Base-by-base conservation (phyloP, 1,140 invertebrate genomes). In the Philotrypesis tridentata region DNA sequence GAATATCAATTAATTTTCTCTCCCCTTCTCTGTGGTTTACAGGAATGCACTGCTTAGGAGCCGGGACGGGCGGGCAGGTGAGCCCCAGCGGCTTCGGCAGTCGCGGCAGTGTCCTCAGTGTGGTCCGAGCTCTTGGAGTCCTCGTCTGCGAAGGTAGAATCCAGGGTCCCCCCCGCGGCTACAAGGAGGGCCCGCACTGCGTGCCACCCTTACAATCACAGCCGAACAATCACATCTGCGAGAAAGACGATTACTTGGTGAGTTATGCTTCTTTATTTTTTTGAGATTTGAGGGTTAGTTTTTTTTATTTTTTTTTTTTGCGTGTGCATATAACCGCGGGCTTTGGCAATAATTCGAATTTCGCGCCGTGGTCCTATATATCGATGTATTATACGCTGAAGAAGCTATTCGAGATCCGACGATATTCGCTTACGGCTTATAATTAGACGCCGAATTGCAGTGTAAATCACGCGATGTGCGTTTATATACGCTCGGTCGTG, bases 101-200 rank as follows among this genome's bases (percentile, higher is more conserved):
- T 89, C 85, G 91, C 88, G 86, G 73, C 1, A 88, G 87, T 84
- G 85, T 89, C 82, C 91, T 95, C 80, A 93, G 94, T 83, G 92
- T 95, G 85, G 93, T 95, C 87, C 94, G 94, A 86, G 93, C 95
- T 85, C 91, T 96, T 87, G 94, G 94, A 85, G 93, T 95, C 85
- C 90, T 96, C 86, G 93, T 96, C 29, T 92, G 93, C 80, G 95
- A 96, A 89, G 94, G 94, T 40, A 92, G 95, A 71, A 94, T 94
- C 33, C 95, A 95, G 37, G 94, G 93, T 37, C 93, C 93, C 84
- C 91, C 92, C 76, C 93, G 94, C 83, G 95, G 94, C n/a, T 95
- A 95, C 89, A 93, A 93, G 83, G 95, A 96, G 88, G 95, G 95
- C 25, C 95, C 95, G 8, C 95, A 96, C 87, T 96, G 95, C 92